A percentile compares a stretch with the other conserved stretches of the same genome.
phyloP scores from a whole-genome alignment of 2,888 invertebrate genomes.

The Tetranychus piercei region DNA sequence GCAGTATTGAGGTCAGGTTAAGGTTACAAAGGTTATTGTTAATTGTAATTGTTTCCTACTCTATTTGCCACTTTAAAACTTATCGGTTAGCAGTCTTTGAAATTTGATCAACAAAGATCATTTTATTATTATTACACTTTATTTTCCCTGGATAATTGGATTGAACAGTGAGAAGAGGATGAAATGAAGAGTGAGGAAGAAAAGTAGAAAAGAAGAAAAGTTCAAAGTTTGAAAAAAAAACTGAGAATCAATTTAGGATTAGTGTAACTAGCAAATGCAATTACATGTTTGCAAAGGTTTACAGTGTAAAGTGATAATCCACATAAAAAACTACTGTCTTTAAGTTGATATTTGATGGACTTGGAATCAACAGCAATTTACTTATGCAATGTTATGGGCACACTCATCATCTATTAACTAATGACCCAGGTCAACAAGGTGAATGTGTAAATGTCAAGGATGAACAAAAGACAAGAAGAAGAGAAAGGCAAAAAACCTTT shows the following conservation, averaged over 20 bases:
- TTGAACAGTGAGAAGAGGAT: neutral
- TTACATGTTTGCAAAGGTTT: too few species aligned
- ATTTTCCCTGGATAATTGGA: neutral
- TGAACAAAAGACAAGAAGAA: neutral
- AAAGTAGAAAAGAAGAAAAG: neutral
- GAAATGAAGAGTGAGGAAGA: neutral
- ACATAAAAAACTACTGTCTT: too few species aligned
- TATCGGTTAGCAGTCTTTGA: neutral
- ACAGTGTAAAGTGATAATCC: too few species aligned
- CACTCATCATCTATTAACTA: neutral
- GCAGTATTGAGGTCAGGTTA: neutral
- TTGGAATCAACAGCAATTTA: neutral
- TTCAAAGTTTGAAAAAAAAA: too few species aligned
- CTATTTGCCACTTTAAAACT: neutral
- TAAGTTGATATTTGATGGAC: too few species aligned
- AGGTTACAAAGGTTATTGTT: neutral
- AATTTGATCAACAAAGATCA: neutral
- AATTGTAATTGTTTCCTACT: neutral
- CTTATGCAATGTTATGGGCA: neutral
- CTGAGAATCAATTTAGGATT: too few species aligned
- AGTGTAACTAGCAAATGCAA: too few species aligned
- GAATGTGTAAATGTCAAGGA: neutral
- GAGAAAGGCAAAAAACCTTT: neutral
- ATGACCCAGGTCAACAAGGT: constrained; percentile 1
- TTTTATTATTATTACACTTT: neutral